Evolutionary conservation across 2,113 vertebrate genomes (phyloP).

Genomic region (Pontoporia blainvillei): DNA sequence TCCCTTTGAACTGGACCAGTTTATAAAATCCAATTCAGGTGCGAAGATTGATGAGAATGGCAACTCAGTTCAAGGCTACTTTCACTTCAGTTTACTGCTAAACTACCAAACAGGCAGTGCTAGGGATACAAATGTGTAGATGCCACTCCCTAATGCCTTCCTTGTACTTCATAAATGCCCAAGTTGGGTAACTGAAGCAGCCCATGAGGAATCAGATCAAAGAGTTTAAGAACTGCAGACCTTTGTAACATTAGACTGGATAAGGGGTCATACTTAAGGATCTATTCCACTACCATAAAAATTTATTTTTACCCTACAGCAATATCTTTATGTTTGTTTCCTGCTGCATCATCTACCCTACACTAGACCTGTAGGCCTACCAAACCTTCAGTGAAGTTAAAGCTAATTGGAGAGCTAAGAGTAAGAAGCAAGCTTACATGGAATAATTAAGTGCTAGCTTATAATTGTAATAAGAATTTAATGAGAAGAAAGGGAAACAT

Average conservation of each 20-base stretch:
- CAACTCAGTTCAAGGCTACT: background rate
- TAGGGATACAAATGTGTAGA: background rate
- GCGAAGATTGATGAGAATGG: background rate
- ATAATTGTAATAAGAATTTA: background rate
- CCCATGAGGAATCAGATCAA: background rate
- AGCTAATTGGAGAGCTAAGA: background rate
- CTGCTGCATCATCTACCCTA: background rate
- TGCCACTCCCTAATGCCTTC: background rate
- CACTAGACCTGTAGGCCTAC: background rate
- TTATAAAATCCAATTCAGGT: background rate
- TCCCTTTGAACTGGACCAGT: background rate
- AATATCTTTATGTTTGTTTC: background rate
- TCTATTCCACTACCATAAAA: background rate
- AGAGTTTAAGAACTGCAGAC: background rate
- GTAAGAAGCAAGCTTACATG: background rate
- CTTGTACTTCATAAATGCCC: background rate
- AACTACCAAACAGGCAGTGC: background rate
- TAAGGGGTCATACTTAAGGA: background rate
- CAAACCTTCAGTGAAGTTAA: background rate
- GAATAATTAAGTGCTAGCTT: background rate
- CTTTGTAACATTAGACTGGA: background rate
- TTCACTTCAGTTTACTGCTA: background rate
- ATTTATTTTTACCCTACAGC: background rate
- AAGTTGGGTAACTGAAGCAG: background rate
- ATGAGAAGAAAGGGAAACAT: background rate